Conservation (phyloP, 2,797 vertebrate genomes). For the Scyliorhinus canicula region DNA sequence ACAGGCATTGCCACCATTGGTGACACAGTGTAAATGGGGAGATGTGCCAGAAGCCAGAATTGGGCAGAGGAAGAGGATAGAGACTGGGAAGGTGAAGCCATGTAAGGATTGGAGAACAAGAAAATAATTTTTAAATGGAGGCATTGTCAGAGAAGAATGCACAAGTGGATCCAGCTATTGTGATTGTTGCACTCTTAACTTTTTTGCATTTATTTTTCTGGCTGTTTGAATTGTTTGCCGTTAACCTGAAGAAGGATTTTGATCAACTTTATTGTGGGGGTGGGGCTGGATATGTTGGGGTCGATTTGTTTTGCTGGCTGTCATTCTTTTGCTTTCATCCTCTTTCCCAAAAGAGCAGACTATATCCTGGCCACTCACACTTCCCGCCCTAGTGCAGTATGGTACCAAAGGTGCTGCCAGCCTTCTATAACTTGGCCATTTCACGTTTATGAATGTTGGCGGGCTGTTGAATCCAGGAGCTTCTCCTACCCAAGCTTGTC, state of each 20-base stretch:
- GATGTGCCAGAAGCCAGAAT: too few relatives aligned
- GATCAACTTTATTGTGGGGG: not conserved
- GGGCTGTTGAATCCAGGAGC: not conserved
- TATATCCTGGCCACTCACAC: not conserved
- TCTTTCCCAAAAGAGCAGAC: not conserved
- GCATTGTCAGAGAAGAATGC: not conserved
- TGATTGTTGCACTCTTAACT: not conserved
- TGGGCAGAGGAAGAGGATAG: not conserved
- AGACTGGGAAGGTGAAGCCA: not conserved
- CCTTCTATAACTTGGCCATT: not conserved
- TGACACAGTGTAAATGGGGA: too few relatives aligned
- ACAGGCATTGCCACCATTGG: too few relatives aligned
- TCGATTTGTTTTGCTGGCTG: not conserved
- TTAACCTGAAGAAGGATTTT: not conserved
- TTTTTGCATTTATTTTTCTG: not conserved
- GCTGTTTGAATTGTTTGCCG: not conserved
- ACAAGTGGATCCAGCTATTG: not conserved
- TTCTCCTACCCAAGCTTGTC: not conserved
- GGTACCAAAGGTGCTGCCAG: not conserved
- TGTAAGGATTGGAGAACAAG: not conserved
- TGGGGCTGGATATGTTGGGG: too few relatives aligned
- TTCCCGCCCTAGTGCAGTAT: too few relatives aligned
- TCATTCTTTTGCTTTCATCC: not conserved
- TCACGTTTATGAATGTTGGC: not conserved
- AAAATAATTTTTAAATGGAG: not conserved